Evolutionary conservation across 2,113 vertebrate genomes (phyloP).

Genomic region (Vulpes lagopus): DNA sequence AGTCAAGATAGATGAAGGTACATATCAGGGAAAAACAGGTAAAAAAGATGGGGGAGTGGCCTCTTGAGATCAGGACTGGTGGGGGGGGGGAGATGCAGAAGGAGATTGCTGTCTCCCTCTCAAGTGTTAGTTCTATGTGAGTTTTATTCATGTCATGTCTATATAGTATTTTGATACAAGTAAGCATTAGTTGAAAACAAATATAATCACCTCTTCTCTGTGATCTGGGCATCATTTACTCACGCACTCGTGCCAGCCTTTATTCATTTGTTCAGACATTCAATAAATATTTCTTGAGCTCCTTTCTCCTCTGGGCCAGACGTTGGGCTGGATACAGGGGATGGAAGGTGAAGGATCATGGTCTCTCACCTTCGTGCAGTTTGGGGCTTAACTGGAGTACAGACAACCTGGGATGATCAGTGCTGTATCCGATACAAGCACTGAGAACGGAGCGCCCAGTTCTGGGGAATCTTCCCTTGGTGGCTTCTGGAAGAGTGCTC

Average conservation of each 20-base stretch:
- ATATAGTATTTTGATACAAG: conserved; percentile 18
- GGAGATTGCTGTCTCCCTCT: background rate
- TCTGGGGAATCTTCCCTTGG: background rate
- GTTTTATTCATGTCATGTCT: background rate
- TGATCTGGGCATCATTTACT: background rate
- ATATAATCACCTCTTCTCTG: background rate
- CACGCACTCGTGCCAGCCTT: background rate
- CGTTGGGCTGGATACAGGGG: background rate
- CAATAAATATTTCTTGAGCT: background rate
- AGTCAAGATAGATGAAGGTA: background rate
- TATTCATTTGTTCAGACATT: conserved; percentile 24
- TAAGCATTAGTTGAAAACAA: conserved; percentile 7
- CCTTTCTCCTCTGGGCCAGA: background rate
- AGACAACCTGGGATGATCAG: background rate
- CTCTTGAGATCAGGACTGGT: background rate
- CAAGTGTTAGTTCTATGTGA: background rate
- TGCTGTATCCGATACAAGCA: background rate
- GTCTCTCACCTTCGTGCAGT: background rate
- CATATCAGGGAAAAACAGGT: background rate
- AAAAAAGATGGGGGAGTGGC: background rate
- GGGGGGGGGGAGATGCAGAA: background rate
- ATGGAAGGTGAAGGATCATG: background rate
- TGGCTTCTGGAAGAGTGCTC: background rate
- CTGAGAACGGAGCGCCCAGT: background rate
- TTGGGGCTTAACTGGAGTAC: background rate